Evolutionary conservation across 2,797 vertebrate genomes (phyloP).

Genomic region (Syndactyla subalaris): DNA sequence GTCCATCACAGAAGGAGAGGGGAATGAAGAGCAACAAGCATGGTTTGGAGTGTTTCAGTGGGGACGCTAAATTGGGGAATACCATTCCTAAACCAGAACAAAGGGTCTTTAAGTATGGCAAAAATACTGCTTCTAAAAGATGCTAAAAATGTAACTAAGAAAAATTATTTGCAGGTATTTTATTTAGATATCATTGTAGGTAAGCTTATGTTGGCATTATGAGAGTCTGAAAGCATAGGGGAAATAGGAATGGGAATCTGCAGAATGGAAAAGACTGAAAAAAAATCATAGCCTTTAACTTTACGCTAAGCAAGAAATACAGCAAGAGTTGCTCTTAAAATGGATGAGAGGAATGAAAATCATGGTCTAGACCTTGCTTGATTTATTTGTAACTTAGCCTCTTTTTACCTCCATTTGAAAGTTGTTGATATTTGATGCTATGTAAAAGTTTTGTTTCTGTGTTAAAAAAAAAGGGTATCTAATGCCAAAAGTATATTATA

Average conservation of each 20-base stretch:
- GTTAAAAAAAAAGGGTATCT: background rate
- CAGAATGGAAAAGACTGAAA: background rate
- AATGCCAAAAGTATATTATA: background rate
- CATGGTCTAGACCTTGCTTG: background rate
- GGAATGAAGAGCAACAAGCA: background rate
- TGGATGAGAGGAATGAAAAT: background rate
- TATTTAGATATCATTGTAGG: background rate
- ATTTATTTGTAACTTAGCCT: background rate
- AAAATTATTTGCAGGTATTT: background rate
- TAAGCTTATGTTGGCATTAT: background rate
- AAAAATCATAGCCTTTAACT: background rate
- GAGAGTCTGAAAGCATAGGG: background rate
- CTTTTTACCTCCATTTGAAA: background rate
- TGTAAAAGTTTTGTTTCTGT: background rate
- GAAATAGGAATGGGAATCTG: background rate
- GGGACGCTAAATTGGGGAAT: background rate
- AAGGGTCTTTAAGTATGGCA: background rate
- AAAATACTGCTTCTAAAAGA: background rate
- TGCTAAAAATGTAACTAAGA: background rate
- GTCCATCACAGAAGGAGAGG: background rate
- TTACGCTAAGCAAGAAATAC: background rate
- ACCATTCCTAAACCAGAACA: background rate
- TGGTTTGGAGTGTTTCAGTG: background rate
- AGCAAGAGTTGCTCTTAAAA: accelerated
- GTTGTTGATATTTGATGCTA: background rate